Percentiles rank a stretch among this genome's conserved stretches.
These are phyloP conservation scores for Hormiphora californensis DNA, from an alignment of 37 sponge, comb jelly and placozoan species.

Conservation along the genomic window DNA sequence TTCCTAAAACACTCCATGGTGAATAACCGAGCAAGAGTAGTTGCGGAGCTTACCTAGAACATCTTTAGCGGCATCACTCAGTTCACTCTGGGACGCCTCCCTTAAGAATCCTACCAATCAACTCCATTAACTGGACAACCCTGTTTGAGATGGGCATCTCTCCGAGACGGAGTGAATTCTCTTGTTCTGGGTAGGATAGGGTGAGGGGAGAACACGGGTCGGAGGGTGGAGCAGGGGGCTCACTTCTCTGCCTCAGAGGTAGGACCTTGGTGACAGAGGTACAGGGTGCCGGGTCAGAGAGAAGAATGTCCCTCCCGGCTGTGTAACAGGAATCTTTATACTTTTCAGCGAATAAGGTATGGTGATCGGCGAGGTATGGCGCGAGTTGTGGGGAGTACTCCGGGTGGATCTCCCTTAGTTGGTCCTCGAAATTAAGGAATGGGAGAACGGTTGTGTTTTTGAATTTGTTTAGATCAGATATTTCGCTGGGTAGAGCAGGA, in stretches of 20 bases:
- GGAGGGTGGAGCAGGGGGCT: not conserved
- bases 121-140: not conserved
- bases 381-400: not conserved
- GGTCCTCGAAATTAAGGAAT: not conserved
- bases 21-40: too few species aligned
- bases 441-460: not conserved
- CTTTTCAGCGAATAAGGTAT: conserved; percentile 1
- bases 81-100: too few species aligned
- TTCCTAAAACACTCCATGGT: too few species aligned
- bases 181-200: not conserved
- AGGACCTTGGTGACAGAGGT: not conserved
- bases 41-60: too few species aligned
- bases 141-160: not conserved
- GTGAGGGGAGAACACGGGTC: conserved; percentile 44
- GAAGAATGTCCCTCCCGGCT: not conserved
- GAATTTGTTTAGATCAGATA: not conserved
- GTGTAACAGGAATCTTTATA: not conserved
- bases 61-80: too few species aligned
- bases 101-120: not conserved
- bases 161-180: not conserved
- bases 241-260: not conserved
- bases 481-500: not conserved
- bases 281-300: not conserved
- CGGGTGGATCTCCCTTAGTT: not conserved
- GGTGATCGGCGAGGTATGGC: not conserved